phyloP scores from a whole-genome alignment of 2,113 vertebrate species.

The Xiphorhynchus elegans region DNA sequence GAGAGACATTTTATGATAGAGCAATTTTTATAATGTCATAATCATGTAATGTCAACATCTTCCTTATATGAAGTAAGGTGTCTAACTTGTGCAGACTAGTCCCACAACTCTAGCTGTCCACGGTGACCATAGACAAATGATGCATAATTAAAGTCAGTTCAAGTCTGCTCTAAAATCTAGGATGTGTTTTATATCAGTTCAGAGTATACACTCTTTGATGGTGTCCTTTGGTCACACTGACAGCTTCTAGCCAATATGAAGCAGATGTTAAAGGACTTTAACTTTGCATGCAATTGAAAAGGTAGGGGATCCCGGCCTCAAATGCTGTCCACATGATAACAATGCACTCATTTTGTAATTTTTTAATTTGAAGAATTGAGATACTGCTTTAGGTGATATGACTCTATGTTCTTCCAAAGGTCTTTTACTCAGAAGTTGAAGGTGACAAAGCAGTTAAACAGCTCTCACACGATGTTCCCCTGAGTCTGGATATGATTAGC shows the following conservation, averaged over 20 bases:
- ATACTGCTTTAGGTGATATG: background rate
- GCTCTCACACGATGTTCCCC: constrained; percentile 76
- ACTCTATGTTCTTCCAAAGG: constrained; percentile 70
- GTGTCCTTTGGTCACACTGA: background rate
- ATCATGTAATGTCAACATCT: background rate
- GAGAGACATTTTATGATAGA: background rate
- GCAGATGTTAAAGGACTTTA: background rate
- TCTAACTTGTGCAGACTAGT: background rate
- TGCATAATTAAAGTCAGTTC: background rate
- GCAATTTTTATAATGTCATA: background rate
- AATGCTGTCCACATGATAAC: background rate
- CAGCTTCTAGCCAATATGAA: background rate
- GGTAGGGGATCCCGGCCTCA: background rate
- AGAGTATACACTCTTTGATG: background rate
- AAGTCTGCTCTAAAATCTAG: background rate
- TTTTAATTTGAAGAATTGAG: background rate
- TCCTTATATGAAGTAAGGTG: background rate
- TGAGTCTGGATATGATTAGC: constrained; percentile 79
- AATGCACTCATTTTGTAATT: background rate
- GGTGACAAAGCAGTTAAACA: constrained; percentile 71
- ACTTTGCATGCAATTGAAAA: background rate
- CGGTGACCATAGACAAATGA: background rate
- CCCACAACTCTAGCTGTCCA: background rate
- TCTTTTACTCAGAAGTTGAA: constrained; percentile 88
- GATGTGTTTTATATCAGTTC: background rate